Base-by-base conservation (phyloP, 2,888 invertebrate genomes). In the Cinara cedri region DNA sequence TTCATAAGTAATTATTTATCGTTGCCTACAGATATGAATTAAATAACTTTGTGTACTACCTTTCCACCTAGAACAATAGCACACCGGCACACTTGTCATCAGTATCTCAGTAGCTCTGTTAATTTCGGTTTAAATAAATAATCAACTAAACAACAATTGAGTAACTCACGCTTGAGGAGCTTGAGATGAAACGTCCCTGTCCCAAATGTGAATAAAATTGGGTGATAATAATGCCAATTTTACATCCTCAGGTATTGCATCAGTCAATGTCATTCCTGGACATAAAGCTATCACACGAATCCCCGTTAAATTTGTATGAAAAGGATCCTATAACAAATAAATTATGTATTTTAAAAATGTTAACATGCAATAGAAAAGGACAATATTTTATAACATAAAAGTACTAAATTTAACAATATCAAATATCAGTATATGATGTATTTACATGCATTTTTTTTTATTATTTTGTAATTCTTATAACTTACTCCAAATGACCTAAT, bases 401-500 rank as follows among this genome's bases (percentile, higher is more conserved):
- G 19, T 21, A 55, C 19, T 19, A 66, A 4, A 11, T 26, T 19
- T 60, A 57, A 34, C 34, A 34, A 34, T 4, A 34, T 34, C 14
- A 34, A 3, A 19, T 62, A 62, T 42, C 6, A 34, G 3, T 63
- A n/a, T 34, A 42, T 42, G 16, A 42, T 62, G n/a, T 62, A 0
- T n/a, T n/a, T n/a, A n/a, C 34, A 62, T 62, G 3, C 0, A 14
- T 14, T 24, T 26, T 16, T 26, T 3, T 16, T 2, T 60, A n/a
- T 34, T n/a, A 54, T 54, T 54, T 9, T 46, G 9, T 19, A 34
- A 62, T 1, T 8, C 3, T 34, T 16, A 51, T n/a, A 70, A 84
- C 88, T 87, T 84, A 91, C 91, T 84, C 92, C 92, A 84, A 92
- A 92, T 65, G 92, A 90, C 83, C 91, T 88, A 3, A 92, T 91